Evolutionary conservation across 2,888 invertebrate species (phyloP).

Genomic region (Drosophila austrosaltans): DNA sequence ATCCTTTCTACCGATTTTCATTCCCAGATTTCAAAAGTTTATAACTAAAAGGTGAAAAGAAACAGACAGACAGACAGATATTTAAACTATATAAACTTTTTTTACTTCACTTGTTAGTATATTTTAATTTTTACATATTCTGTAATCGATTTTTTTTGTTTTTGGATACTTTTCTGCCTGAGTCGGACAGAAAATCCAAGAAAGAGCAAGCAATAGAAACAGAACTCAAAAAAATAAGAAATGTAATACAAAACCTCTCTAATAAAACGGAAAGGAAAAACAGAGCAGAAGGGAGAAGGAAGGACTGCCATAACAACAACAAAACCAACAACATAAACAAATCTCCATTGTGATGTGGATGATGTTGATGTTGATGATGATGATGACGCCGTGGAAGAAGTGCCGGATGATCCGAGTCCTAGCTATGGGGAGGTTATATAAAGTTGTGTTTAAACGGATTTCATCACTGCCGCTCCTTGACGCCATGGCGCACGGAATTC

Average conservation of each 20-base stretch:
- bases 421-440: conserved; percentile 23
- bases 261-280: not conserved
- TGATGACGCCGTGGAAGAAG: conserved; percentile 19
- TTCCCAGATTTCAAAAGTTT: too few relatives aligned
- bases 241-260: not conserved
- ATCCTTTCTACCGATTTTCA: too few relatives aligned
- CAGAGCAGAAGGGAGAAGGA: not conserved
- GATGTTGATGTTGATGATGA: conserved; percentile 29
- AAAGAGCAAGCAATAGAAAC: too few relatives aligned
- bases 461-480: conserved; percentile 46
- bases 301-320: conserved; percentile 16
- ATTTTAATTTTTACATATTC: too few relatives aligned
- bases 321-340: conserved; percentile 35
- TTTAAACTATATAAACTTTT: too few relatives aligned
- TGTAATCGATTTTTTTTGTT: too few relatives aligned
- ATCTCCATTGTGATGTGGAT: conserved; percentile 23
- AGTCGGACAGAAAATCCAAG: too few relatives aligned
- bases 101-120: too few relatives aligned
- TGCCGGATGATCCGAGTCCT: not conserved
- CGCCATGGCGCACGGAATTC: conserved; percentile 57
- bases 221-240: too few relatives aligned
- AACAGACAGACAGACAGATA: too few relatives aligned
- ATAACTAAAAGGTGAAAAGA: too few relatives aligned
- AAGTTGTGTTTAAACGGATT: conserved; percentile 75
- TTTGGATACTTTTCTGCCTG: too few relatives aligned